Conservation (phyloP, 2,888 invertebrate species). For the Hemicrepidius hirtus region DNA sequence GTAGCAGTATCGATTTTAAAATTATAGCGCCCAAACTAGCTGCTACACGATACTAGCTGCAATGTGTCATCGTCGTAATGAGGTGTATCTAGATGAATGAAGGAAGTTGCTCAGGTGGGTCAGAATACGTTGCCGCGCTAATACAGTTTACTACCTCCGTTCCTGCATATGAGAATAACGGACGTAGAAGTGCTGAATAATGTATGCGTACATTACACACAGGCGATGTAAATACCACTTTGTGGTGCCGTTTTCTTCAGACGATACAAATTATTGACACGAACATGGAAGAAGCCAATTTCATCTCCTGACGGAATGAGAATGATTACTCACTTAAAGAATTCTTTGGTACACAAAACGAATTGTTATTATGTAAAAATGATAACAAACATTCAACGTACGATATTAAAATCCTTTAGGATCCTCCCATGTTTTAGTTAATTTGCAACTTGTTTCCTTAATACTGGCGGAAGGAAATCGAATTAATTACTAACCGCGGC, state of each 20-base stretch:
- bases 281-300: slow-evolving; percentile 31
- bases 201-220: slow-evolving; percentile 51
- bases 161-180: slow-evolving; percentile 54
- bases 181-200: slow-evolving; percentile 53
- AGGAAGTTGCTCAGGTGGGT: slow-evolving; percentile 53
- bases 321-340: too few relatives aligned
- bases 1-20: slow-evolving; percentile 29
- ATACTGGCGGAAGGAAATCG: slow-evolving; percentile 31
- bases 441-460: slow-evolving; percentile 9
- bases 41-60: slow-evolving; percentile 16
- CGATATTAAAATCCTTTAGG: not conserved
- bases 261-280: slow-evolving; percentile 50
- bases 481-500: slow-evolving; percentile 41
- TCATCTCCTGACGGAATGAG: slow-evolving; percentile 20
- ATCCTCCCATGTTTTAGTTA: slow-evolving; percentile 6
- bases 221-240: slow-evolving; percentile 52
- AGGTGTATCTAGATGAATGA: slow-evolving; percentile 48
- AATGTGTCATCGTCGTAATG: slow-evolving; percentile 47
- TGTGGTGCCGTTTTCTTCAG: slow-evolving; percentile 38
- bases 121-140: slow-evolving; percentile 50
- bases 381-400: not conserved
- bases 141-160: slow-evolving; percentile 52
- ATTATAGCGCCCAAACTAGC: slow-evolving; percentile 26
- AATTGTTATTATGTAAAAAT: too few relatives aligned
- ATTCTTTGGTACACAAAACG: too few relatives aligned